Conservation (phyloP, 2,888 invertebrate species). For the Prosopocoilus inquinatus region DNA sequence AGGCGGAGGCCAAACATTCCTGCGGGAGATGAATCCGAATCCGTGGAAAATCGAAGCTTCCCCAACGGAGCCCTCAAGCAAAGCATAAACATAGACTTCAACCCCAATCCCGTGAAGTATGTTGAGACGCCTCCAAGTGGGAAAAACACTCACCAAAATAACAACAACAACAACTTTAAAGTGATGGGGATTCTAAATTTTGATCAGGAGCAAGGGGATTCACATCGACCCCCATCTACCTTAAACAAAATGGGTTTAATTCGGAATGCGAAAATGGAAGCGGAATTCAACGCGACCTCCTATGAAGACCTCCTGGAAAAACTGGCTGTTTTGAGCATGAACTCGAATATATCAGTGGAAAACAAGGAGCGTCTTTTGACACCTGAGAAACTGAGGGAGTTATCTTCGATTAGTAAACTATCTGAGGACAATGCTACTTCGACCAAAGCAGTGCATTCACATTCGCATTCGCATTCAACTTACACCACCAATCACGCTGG, state of each 20-base stretch:
- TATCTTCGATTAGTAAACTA: slow-evolving; percentile 59
- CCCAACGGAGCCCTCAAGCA: slow-evolving; percentile 27
- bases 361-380: slow-evolving; percentile 33
- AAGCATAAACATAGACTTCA: slow-evolving; percentile 14
- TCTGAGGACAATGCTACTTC: slow-evolving; percentile 56
- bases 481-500: slow-evolving; percentile 64
- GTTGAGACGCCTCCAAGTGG: slow-evolving; percentile 9
- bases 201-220: slow-evolving; percentile 4
- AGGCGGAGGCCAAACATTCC: slow-evolving; percentile 58
- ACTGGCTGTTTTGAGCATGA: slow-evolving; percentile 24
- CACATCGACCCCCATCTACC: not conserved
- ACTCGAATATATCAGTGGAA: slow-evolving; percentile 30
- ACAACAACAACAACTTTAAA: slow-evolving; percentile 37
- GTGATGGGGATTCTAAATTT: slow-evolving; percentile 43
- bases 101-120: slow-evolving; percentile 17
- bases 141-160: too few species aligned
- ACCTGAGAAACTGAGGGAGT: slow-evolving; percentile 51
- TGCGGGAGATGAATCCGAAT: slow-evolving; percentile 42
- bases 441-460: slow-evolving; percentile 60
- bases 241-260: slow-evolving; percentile 23
- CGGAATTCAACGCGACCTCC: slow-evolving; percentile 10
- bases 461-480: too few species aligned
- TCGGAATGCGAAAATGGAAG: slow-evolving; percentile 38
- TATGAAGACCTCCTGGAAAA: not conserved
- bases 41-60: slow-evolving; percentile 40